These are phyloP conservation scores for Stenoptilia bipunctidactyla DNA, from an alignment of 2,888 invertebrate species.

Conservation along the genomic window DNA sequence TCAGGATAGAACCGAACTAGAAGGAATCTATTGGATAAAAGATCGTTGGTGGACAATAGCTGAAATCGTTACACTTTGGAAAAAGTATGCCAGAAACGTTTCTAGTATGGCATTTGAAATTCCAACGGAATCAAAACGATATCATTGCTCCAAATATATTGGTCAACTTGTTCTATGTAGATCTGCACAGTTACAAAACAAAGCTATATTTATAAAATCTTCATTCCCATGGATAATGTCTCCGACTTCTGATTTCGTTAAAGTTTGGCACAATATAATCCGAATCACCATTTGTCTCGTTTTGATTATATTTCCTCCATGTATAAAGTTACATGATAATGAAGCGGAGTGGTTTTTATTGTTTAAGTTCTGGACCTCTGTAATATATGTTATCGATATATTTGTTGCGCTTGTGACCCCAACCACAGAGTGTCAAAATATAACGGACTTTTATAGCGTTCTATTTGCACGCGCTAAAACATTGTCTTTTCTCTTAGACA, in stretches of 20 bases:
- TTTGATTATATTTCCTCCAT: conserved; percentile 35
- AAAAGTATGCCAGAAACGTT: neutral
- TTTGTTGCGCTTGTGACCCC: conserved; percentile 37
- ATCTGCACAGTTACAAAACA: conserved; percentile 30
- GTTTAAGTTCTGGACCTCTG: conserved; percentile 32
- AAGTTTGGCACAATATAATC: conserved; percentile 37
- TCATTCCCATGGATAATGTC: conserved; percentile 46
- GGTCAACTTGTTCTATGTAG: conserved; percentile 47
- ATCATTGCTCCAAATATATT: conserved; percentile 52
- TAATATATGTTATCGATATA: conserved; percentile 36
- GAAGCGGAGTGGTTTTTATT: conserved; percentile 28
- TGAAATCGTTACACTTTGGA: neutral
- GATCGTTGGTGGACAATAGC: conserved; percentile 50
- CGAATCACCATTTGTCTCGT: conserved; percentile 30
- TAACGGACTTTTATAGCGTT: neutral
- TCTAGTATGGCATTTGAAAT: neutral
- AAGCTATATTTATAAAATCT: conserved; percentile 37
- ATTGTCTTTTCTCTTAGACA: neutral
- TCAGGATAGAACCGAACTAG: conserved; percentile 41
- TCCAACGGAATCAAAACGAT: conserved; percentile 34
- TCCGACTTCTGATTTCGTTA: conserved; percentile 31
- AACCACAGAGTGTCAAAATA: neutral
- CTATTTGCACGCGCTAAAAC: neutral
- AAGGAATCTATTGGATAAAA: conserved; percentile 47
- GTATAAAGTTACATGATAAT: conserved; percentile 17